Percentiles rank a stretch among this genome's conserved stretches.
phyloP scores from a whole-genome alignment of 2,113 vertebrate species.

The Eubucco bourcierii region DNA sequence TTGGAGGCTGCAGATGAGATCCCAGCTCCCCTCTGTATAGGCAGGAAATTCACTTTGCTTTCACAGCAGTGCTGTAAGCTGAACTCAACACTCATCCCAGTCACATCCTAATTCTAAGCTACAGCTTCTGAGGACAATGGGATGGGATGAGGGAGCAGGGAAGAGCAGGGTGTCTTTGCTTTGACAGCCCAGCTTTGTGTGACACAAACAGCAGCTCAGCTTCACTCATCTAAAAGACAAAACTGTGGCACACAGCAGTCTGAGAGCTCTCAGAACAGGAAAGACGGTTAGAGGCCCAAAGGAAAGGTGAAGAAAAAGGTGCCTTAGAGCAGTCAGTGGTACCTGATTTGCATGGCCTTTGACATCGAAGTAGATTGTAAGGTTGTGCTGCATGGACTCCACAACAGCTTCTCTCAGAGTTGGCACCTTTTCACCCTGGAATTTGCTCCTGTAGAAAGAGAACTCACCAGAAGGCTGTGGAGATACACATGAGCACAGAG shows the following conservation, averaged over 20 bases:
- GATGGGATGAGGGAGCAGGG: neutral
- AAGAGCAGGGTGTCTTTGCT: neutral
- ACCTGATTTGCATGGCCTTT: slow-evolving; percentile 94
- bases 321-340: neutral
- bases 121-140: neutral
- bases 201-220: neutral
- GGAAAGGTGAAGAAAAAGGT: neutral
- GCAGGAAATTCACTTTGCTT: neutral
- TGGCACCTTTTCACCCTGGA: slow-evolving; percentile 88
- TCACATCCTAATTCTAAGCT: neutral
- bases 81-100: neutral
- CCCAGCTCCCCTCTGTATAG: neutral
- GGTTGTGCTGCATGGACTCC: slow-evolving; percentile 84
- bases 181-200: neutral
- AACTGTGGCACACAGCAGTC: neutral
- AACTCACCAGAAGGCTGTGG: neutral
- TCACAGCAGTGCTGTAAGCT: neutral
- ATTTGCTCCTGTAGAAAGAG: slow-evolving; percentile 78
- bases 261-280: neutral
- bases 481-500: accelerated
- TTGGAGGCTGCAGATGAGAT: neutral
- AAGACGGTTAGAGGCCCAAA: neutral
- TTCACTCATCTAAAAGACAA: neutral
- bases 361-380: slow-evolving; percentile 94
- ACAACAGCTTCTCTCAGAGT: slow-evolving; percentile 89